phyloP scores from a whole-genome alignment of 2,888 invertebrate species.

The Dasysyrphus albostriatus region DNA sequence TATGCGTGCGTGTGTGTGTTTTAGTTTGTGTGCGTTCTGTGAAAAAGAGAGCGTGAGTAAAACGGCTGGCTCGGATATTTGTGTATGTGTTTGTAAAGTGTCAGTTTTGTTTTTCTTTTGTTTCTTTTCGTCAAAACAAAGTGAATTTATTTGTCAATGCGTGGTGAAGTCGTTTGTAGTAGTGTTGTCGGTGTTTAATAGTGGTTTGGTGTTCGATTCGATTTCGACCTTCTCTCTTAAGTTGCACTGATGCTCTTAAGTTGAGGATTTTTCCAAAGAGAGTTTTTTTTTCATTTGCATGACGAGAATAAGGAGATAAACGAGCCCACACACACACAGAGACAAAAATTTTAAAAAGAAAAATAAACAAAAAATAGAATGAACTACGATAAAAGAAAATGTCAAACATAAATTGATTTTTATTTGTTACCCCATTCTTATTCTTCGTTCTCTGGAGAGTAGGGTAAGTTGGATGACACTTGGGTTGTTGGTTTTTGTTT shows the following conservation, averaged over 20 bases:
- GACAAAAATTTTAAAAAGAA: constrained; percentile 35
- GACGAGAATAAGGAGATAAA: background rate
- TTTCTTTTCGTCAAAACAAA: constrained; percentile 51
- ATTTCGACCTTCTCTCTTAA: constrained; percentile 46
- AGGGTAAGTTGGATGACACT: constrained; percentile 75
- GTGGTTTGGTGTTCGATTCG: constrained; percentile 22
- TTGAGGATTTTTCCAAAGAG: background rate
- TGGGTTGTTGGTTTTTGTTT: constrained; percentile 41
- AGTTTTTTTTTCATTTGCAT: background rate
- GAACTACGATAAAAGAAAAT: constrained; percentile 66
- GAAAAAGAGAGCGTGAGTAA: constrained; percentile 56
- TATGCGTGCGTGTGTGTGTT: constrained; percentile 20
- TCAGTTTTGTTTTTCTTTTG: constrained; percentile 72
- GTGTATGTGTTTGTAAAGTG: constrained; percentile 59
- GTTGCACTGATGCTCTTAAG: constrained; percentile 34
- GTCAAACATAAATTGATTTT: constrained; percentile 75
- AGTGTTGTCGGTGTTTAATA: background rate
- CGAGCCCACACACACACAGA: constrained; percentile 23
- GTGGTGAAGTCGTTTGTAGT: constrained; percentile 3
- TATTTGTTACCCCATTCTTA: constrained; percentile 72
- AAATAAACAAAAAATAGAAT: constrained; percentile 57
- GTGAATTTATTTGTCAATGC: constrained; percentile 21
- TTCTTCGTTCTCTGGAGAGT: constrained; percentile 50
- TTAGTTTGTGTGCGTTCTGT: constrained; percentile 18
- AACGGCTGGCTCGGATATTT: constrained; percentile 21